phyloP scores from a whole-genome alignment of 2,888 invertebrate species.

The Drosophila emarginata region DNA sequence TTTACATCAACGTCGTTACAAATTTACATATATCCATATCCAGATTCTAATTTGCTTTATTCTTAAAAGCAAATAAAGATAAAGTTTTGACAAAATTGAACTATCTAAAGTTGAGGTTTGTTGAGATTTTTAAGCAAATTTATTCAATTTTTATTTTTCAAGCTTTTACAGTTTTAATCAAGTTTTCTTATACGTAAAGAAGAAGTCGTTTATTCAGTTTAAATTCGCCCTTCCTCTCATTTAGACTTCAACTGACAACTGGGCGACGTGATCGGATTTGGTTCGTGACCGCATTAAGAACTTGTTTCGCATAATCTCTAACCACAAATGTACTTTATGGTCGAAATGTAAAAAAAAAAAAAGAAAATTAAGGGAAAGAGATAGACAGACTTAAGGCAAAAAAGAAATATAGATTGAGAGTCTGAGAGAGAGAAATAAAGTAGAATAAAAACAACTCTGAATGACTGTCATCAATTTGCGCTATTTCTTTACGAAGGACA shows the following conservation, averaged over 20 bases:
- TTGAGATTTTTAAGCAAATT: no score
- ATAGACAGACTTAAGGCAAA: background rate
- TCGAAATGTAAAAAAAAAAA: background rate
- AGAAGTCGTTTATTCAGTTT: background rate
- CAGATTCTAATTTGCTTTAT: no score
- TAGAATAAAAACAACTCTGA: conserved; percentile 6
- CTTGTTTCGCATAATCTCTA: conserved; percentile 15
- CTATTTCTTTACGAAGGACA: conserved; percentile 47
- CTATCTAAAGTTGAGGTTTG: no score
- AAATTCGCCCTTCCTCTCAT: background rate
- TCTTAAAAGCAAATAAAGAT: no score
- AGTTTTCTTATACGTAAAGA: background rate
- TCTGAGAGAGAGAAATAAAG: background rate
- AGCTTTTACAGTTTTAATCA: no score
- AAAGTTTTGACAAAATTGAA: no score
- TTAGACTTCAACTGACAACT: conserved; percentile 7
- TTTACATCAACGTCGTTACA: no score
- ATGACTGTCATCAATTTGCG: conserved; percentile 68
- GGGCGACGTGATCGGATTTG: conserved; percentile 12
- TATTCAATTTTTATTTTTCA: no score
- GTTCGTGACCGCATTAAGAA: conserved; percentile 16
- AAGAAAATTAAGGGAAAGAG: background rate
- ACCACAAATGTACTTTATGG: conserved; percentile 11
- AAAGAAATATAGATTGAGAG: no score
- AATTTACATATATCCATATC: no score